These are phyloP conservation scores for Muscicapa striata DNA, from an alignment of 2,797 vertebrate genomes.

Conservation along the genomic window DNA sequence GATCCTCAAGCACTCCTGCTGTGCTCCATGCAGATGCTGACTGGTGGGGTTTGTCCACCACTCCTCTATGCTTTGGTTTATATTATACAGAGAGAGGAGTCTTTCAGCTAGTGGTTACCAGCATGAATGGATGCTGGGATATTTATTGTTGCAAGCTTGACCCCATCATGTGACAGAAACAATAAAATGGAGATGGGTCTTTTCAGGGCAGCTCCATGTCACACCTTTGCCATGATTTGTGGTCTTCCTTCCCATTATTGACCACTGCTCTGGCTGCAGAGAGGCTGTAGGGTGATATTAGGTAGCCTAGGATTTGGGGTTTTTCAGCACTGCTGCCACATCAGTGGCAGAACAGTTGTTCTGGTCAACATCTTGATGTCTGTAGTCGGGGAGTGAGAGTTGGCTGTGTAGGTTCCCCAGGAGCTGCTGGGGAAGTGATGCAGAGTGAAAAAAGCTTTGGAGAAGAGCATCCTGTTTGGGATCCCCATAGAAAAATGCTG, in stretches of 20 bases:
- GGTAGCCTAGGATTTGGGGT: neutral
- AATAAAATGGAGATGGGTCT: neutral
- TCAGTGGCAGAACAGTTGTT: neutral
- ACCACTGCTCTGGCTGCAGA: neutral
- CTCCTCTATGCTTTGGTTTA: neutral
- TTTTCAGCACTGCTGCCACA: neutral
- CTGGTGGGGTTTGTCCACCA: neutral
- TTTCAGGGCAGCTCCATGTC: neutral
- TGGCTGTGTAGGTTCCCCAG: accelerated
- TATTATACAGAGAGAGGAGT: neutral
- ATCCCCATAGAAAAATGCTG: neutral
- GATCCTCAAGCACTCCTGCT: neutral
- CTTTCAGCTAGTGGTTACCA: neutral
- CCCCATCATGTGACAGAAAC: neutral
- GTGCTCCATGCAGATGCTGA: neutral
- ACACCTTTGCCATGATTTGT: constrained; percentile 7
- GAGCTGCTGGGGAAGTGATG: neutral
- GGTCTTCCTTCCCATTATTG: neutral
- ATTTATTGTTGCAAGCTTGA: constrained; percentile 27
- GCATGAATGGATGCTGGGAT: neutral
- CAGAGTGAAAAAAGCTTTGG: neutral
- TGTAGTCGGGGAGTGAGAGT: neutral
- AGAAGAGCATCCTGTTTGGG: neutral
- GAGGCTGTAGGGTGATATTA: neutral
- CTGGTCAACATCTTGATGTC: neutral